phyloP scores from a whole-genome alignment of 2,113 vertebrate genomes.

The Glaucomys volans region DNA sequence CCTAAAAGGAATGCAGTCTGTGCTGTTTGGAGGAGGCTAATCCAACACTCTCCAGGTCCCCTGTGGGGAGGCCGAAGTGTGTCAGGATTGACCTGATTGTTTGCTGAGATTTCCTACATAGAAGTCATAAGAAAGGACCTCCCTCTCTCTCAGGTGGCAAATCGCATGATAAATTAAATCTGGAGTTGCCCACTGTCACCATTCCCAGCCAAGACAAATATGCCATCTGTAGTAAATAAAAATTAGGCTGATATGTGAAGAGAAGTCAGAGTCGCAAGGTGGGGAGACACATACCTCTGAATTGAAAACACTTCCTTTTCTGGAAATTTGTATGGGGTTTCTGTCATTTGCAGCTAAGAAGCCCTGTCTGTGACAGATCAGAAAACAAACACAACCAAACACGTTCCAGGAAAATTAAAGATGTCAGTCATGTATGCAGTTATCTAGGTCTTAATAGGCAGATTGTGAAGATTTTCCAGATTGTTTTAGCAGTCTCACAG shows the following conservation, averaged over 20 bases:
- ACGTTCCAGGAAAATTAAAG: background rate
- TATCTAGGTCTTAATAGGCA: background rate
- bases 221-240: background rate
- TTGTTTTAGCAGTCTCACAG: background rate
- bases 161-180: background rate
- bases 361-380: background rate
- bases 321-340: background rate
- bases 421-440: background rate
- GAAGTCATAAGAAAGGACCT: background rate
- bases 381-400: conserved; percentile 36
- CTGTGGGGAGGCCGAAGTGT: background rate
- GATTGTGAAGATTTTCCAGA: conserved; percentile 25
- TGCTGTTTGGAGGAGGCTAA: background rate
- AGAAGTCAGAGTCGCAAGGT: background rate
- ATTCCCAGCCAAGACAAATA: background rate
- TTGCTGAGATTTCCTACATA: background rate
- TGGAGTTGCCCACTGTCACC: background rate
- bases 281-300: background rate
- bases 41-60: background rate
- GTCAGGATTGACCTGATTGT: background rate
- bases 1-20: background rate
- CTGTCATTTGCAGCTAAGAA: conserved; percentile 2
- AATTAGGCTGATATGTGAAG: background rate
- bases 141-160: background rate
- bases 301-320: background rate